These are phyloP conservation scores for Drosophila paulistorum DNA, from an alignment of 1,140 invertebrate genomes.

Conservation along the genomic window DNA sequence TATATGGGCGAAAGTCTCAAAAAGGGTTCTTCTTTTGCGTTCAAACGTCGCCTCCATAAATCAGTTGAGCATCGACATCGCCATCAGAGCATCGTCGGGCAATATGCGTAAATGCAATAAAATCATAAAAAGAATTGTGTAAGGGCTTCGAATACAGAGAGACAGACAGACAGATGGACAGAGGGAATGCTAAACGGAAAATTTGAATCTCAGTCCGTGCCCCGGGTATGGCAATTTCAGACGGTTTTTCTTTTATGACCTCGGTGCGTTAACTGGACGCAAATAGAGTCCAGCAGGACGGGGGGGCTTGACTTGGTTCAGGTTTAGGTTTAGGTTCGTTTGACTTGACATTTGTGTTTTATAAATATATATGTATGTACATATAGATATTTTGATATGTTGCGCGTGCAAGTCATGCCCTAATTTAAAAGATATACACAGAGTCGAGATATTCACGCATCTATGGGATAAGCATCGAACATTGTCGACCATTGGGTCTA, in stretches of 20 bases:
- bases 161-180: neutral
- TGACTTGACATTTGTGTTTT: constrained; percentile 62
- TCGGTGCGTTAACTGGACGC: constrained; percentile 73
- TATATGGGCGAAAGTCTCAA: constrained; percentile 8
- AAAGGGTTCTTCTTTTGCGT: constrained; percentile 36
- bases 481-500: constrained; percentile 21
- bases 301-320: constrained; percentile 10
- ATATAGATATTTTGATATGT: constrained; percentile 76
- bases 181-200: constrained; percentile 67
- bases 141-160: constrained; percentile 24
- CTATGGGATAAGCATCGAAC: constrained; percentile 18
- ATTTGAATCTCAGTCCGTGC: constrained; percentile 66
- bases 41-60: constrained; percentile 62
- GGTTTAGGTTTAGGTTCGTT: neutral
- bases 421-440: constrained; percentile 36
- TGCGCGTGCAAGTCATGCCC: constrained; percentile 70
- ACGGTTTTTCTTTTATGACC: constrained; percentile 71
- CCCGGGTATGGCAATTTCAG: constrained; percentile 32
- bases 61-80: constrained; percentile 70
- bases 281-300: constrained; percentile 66
- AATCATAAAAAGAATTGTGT: constrained; percentile 78
- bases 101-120: constrained; percentile 81
- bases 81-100: constrained; percentile 31
- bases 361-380: constrained; percentile 47
- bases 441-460: constrained; percentile 21